Evolutionary conservation across 2,797 vertebrate species (phyloP), one percentile per base, ranked within the genome.

Genomic region (Perodicticus potto): DNA sequence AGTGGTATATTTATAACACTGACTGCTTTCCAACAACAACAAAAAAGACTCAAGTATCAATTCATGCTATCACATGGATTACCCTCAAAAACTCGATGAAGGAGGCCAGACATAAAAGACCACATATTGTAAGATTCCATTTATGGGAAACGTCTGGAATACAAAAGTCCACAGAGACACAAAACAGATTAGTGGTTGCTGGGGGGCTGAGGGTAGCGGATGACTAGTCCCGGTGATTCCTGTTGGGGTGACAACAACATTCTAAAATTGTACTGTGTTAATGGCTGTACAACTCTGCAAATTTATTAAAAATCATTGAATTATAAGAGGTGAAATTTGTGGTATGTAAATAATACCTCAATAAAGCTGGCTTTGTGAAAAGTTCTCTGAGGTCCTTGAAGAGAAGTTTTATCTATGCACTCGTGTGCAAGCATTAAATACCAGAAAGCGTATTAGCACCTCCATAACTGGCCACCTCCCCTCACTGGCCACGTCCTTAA

Each of bases 91-190:
- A 32, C 29, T 40, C 32, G 61, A 57, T 0, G 1, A 87, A 84
- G 13, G 59, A n/a, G 14, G n/a, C 13, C 55, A 65, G 57, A 49
- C 22, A 57, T 61, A 4, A 34, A 73, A 37, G 22, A n/a, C 49
- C 22, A 40, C 6, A 16, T 14, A 23, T 0, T 17, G 11, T 20
- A 53, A 0, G 2, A 91, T 4, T n/a, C 43, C 32, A 65, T 9
- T 23, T 37, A 22, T 27, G 16, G 6, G 22, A 37, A 43, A n/a
- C 0, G 16, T 22, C 57, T 22, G 13, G 23, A 37, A 37, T 1
- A 85, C 40, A 29, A 43, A 85, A 70, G n/a, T 43, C 23, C 34
- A 65, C 13, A 29, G 57, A 37, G 8, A 84, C 9, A 27, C 19
- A 32, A 9, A 19, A 6, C 5, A 72, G 19, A 19, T n/a, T 5